Evolutionary conservation across 2,113 vertebrate genomes (phyloP), one percentile per base, ranked within the genome.

Genomic region (Paracanthobrama guichenoti): DNA sequence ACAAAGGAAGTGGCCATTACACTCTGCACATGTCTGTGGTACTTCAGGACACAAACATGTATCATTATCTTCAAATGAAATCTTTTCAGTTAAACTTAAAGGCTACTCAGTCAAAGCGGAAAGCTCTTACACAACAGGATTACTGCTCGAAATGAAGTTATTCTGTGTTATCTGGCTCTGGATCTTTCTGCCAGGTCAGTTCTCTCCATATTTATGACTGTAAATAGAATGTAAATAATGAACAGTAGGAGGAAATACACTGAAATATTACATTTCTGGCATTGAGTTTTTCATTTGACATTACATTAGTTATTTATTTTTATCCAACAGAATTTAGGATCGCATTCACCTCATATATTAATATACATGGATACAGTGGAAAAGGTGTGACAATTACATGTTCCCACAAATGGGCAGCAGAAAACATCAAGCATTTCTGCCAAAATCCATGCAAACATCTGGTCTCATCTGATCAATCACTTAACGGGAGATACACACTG

Each of bases 151-250:
- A 55, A 76, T 76, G 14, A 76, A 76, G 48, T 31, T 55, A 50
- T 20, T 22, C n/a, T 48, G 6, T 48, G n/a, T 48, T 14, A 5
- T 75, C 18, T 75, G 48, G 24, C 26, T 75, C 73, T 53, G 24
- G 73, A 75, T 75, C 16, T 55, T 75, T 31, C 73, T 75, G 48
- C 26, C 48, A 31, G 48, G 48, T 75, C 26, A 76, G 74, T 76
- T 35, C 18, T 57, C 74, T 55, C 9, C 14, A 26, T 48, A 16
- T 74, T 50, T 48, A 13, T 72, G 4, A 46, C 44, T 16, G 72
- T 46, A n/a, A 64, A 10, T 62, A 35, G 35, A 35, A 3, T 35
- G 35, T 3, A 39, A 39, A 39, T 39, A 39, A 39, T 39, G 13
- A 62, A 66, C n/a, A 66, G 6, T 66, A 2, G 6, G 6, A 66